Evolutionary conservation across 2,888 invertebrate species (phyloP).

Genomic region (Caenorhabditis sp.): DNA sequence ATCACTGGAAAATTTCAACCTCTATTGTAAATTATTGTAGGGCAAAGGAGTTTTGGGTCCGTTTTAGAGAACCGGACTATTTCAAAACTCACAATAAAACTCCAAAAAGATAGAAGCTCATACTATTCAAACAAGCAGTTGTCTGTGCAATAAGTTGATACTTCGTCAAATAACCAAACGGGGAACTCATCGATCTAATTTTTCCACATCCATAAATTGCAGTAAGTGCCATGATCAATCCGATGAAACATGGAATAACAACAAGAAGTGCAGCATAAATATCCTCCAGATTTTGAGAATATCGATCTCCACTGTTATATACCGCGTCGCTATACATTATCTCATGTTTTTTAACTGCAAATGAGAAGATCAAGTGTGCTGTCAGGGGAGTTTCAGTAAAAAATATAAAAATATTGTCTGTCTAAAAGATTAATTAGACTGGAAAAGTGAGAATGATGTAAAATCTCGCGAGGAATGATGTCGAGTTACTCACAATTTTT

Average conservation of each 20-base stretch:
- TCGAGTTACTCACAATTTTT: too few species aligned
- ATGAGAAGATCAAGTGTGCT: too few species aligned
- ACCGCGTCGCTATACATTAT: not conserved
- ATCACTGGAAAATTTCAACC: slow-evolving; percentile 3
- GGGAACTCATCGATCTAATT: not conserved
- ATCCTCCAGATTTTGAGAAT: not conserved
- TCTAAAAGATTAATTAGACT: too few species aligned
- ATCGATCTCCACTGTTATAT: not conserved
- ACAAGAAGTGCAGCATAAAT: not conserved
- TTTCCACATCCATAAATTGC: not conserved
- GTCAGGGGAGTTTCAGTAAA: not conserved
- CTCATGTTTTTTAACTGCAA: too few species aligned
- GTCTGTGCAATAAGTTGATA: not conserved
- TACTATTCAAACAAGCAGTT: not conserved
- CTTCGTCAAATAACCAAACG: not conserved
- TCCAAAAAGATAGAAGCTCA: slow-evolving; percentile 18
- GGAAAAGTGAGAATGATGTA: too few species aligned
- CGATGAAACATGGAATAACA: not conserved
- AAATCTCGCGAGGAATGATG: too few species aligned
- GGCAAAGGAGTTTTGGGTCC: too few species aligned
- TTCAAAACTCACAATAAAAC: slow-evolving; percentile 10
- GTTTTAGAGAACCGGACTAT: not conserved
- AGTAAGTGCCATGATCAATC: not conserved
- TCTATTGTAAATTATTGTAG: too few species aligned
- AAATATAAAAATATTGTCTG: too few species aligned